phyloP scores from a whole-genome alignment of 92 coral and sea anemone genomes.

The Parazoanthus swiftii region DNA sequence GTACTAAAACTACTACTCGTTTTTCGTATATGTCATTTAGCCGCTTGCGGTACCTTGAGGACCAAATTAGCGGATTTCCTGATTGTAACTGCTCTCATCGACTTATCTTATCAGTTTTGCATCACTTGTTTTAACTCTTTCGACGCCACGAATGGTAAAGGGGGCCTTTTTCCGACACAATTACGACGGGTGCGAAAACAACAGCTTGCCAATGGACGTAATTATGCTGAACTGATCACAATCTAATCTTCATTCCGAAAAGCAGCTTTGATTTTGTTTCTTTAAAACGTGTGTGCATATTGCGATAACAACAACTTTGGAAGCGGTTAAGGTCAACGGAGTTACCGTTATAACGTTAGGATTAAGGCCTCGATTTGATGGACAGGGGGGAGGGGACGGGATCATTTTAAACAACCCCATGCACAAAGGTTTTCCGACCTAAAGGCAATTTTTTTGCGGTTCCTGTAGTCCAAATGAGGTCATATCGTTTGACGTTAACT shows the following conservation, averaged over 20 bases:
- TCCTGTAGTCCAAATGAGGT: no score
- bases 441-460: no score
- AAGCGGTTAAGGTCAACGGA: no score
- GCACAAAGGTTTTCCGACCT: no score
- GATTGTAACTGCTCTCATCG: slow-evolving; percentile 1
- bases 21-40: background rate
- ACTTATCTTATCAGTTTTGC: slow-evolving; percentile 5
- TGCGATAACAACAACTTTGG: no score
- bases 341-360: no score
- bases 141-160: background rate
- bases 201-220: background rate
- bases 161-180: background rate
- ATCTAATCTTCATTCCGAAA: background rate
- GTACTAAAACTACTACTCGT: background rate
- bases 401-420: no score
- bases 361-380: no score
- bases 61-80: slow-evolving; percentile 25
- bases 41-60: background rate
- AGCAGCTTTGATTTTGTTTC: background rate
- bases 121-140: background rate
- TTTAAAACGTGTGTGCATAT: no score
- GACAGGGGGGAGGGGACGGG: no score
- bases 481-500: no score
- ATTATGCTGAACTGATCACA: background rate
- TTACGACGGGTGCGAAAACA: background rate